A percentile compares a stretch with the other conserved stretches of the same genome.
phyloP scores from a whole-genome alignment of 2,888 invertebrate genomes.

The Malacosoma neustria region DNA sequence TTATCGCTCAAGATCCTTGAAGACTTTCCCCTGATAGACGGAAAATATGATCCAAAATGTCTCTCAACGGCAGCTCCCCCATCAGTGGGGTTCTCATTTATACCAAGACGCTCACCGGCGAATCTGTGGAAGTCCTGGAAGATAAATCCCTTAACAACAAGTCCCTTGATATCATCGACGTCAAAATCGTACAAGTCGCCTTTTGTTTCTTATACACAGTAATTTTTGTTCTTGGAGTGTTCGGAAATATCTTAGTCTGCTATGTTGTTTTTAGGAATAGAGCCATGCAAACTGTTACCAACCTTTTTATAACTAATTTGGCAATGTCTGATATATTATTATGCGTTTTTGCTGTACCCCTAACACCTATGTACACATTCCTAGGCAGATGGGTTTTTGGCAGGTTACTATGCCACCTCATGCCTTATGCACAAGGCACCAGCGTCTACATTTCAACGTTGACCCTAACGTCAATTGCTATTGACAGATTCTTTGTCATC shows the following conservation, averaged over 20 bases:
- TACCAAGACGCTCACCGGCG: conserved; percentile 58
- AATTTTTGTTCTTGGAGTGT: conserved; percentile 87
- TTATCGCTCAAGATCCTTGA: conserved; percentile 24
- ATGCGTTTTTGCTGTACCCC: conserved; percentile 89
- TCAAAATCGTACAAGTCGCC: conserved; percentile 80
- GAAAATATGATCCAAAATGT: conserved; percentile 44
- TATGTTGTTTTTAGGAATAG: conserved; percentile 89
- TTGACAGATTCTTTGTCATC: conserved; percentile 93
- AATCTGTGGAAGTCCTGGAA: conserved; percentile 55
- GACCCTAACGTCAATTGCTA: conserved; percentile 93
- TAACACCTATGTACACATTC: conserved; percentile 92
- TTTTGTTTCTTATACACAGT: conserved; percentile 85
- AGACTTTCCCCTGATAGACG: conserved; percentile 25
- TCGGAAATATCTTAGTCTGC: conserved; percentile 88
- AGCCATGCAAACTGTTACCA: conserved; percentile 94
- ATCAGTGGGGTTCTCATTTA: conserved; percentile 50
- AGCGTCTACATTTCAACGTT: conserved; percentile 93
- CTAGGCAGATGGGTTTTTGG: conserved; percentile 91
- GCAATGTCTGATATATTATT: conserved; percentile 91
- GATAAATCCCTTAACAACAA: conserved; percentile 49
- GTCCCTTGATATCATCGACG: conserved; percentile 76
- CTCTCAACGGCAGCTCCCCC: conserved; percentile 43
- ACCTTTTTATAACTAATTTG: conserved; percentile 92
- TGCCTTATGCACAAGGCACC: conserved; percentile 90
- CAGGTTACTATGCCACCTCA: conserved; percentile 85